Base-by-base conservation (phyloP, 2,888 invertebrate genomes). In the Morpho helenor region DNA sequence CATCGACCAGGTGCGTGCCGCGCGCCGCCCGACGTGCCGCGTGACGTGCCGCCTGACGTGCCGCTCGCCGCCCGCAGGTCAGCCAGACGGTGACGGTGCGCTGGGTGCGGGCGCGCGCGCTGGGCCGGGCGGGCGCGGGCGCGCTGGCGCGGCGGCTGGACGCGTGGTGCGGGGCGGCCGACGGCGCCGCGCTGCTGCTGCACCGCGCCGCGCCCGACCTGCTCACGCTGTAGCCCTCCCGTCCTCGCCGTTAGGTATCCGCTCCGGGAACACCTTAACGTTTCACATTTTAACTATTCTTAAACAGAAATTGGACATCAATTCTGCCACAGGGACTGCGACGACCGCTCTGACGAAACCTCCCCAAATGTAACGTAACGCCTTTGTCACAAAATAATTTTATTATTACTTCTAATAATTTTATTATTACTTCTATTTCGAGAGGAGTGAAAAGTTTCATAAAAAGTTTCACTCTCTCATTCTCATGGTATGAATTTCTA, bases 1-100 rank as follows among this genome's bases (percentile, higher is more conserved):
- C 61, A 98, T 99, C 67, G 99, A 99, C 90, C 97, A 99, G 91
- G 97, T 98, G 65, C 54, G 31, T 3, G 8, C 7, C 49, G 8
- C 16, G 3, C 16, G 49, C 31, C 31, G 31, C 31, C 31, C 16
- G 9, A 23, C 31, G 8, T 48, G 31, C 22, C 46, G n/a, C 5
- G 10, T n/a, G 8, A n/a, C 31, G n/a, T 6, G n/a, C n/a, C 10
- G 45, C 10, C n/a, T n/a, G 16, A 46, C 9, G 23, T 43, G 7
- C n/a, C 7, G 23, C 1, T 7, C 7, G 50, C 16, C 16, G 16
- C 16, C 16, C 42, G 2, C 72, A 87, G 87, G 88, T 88, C 65
- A 77, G 67, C 52, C 75, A 74, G 9, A 74, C 69, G 0, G 87
- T 84, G 43, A 66, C 68, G 16, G 74, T 89, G 47, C 70, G 76